Conservation (phyloP, 2,113 vertebrate genomes). For the Atractosteus spatula region DNA sequence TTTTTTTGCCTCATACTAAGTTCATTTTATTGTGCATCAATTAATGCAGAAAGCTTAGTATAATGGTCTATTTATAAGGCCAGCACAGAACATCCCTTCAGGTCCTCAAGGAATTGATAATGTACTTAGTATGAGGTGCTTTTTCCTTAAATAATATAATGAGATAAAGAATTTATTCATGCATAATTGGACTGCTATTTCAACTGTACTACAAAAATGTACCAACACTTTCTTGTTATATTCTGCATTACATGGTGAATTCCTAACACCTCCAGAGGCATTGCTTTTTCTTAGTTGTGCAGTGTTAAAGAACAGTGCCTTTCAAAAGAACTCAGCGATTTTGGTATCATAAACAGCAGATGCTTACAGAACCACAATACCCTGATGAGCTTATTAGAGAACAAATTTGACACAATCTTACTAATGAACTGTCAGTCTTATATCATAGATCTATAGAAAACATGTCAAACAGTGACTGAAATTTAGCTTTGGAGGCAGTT, state of each 20-base stretch:
- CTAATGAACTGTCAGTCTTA: conserved; percentile 25
- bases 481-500: neutral
- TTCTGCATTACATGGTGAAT: conserved; percentile 1
- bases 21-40: neutral
- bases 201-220: neutral
- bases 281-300: neutral
- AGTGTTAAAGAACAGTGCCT: neutral
- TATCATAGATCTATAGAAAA: conserved; percentile 11
- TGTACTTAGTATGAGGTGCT: conserved; percentile 11
- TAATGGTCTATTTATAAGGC: neutral
- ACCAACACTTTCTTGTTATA: neutral
- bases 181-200: neutral
- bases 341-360: conserved; percentile 11
- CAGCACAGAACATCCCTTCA: neutral
- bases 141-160: neutral
- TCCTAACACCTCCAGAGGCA: conserved; percentile 11
- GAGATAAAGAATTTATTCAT: neutral
- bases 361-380: conserved; percentile 12
- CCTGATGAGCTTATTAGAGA: conserved; percentile 20
- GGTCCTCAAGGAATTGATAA: conserved; percentile 8
- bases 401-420: conserved; percentile 13
- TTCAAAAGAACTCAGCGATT: conserved; percentile 15
- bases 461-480: conserved; percentile 13
- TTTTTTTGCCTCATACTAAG: no score
- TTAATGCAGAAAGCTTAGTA: neutral